These are phyloP conservation scores for Hemichromis elongatus DNA, from an alignment of 2,113 vertebrate species.

Conservation along the genomic window DNA sequence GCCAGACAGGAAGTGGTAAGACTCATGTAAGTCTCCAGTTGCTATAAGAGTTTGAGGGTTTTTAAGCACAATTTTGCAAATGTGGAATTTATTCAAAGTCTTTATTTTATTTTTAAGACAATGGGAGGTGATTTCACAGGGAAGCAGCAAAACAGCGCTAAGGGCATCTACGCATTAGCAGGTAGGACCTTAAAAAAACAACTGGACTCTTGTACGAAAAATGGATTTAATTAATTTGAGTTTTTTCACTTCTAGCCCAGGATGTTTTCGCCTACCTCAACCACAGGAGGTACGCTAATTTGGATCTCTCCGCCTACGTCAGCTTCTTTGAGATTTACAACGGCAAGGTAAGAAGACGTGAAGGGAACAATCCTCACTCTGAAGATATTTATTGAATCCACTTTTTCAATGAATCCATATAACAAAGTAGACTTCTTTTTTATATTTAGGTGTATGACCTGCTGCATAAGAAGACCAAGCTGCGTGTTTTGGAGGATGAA, in stretches of 20 bases:
- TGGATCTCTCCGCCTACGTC: slow-evolving; percentile 81
- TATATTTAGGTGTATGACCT: slow-evolving; percentile 86
- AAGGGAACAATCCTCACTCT: neutral
- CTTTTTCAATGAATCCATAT: neutral
- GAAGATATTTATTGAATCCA: neutral
- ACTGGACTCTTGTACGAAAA: neutral
- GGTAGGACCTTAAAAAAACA: slow-evolving; percentile 70
- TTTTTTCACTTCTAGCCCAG: slow-evolving; percentile 73
- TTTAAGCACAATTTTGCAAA: neutral
- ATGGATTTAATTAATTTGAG: neutral
- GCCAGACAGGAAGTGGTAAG: slow-evolving; percentile 96
- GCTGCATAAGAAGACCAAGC: slow-evolving; percentile 90
- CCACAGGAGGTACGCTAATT: slow-evolving; percentile 75
- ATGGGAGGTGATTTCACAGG: slow-evolving; percentile 94
- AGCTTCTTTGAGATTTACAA: slow-evolving; percentile 99
- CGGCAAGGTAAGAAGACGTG: slow-evolving; percentile 80
- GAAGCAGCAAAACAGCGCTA: slow-evolving; percentile 82
- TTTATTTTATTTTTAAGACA: slow-evolving; percentile 70
- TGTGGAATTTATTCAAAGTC: neutral
- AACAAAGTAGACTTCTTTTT: neutral
- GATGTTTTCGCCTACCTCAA: slow-evolving; percentile 87
- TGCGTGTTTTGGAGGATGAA: slow-evolving; percentile 92
- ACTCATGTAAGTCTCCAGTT: slow-evolving; percentile 84
- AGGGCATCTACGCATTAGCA: slow-evolving; percentile 92
- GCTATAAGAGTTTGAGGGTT: neutral